Evolutionary conservation across 1,140 invertebrate genomes (phyloP).

Genomic region (Mactra quadrangularis): DNA sequence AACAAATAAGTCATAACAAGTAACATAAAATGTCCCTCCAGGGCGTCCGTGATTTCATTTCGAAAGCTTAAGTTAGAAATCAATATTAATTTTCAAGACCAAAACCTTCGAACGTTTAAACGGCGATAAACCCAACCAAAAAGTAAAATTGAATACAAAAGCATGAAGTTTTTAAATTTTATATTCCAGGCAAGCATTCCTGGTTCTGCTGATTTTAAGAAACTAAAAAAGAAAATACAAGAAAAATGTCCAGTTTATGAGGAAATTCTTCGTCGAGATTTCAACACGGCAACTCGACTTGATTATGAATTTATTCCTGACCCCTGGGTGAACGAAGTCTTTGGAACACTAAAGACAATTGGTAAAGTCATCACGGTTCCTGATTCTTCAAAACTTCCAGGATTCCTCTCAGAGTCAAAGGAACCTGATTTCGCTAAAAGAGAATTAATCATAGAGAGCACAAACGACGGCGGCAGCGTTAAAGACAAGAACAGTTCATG

Average conservation of each 20-base stretch:
- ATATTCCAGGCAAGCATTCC: constrained; percentile 27
- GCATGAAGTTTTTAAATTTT: no score
- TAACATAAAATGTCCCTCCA: no score
- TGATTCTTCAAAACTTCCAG: constrained; percentile 34
- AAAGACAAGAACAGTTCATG: constrained; percentile 39
- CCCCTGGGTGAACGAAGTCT: constrained; percentile 21
- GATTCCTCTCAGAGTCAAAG: constrained; percentile 25
- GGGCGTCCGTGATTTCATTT: no score
- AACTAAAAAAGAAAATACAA: constrained; percentile 24
- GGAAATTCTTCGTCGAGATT: constrained; percentile 49
- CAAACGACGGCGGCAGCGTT: constrained; percentile 1
- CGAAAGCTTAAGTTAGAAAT: no score
- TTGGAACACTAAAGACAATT: constrained; percentile 9
- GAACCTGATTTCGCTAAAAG: constrained; percentile 16
- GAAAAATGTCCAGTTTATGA: constrained; percentile 57
- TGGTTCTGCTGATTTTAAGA: constrained; percentile 6
- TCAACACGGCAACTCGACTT: constrained; percentile 25
- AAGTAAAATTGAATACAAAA: no score
- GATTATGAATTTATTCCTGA: constrained; percentile 47
- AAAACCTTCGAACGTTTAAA: no score
- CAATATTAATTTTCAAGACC: no score
- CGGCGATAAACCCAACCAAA: no score
- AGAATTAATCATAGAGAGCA: neutral
- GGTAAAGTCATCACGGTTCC: constrained; percentile 34
- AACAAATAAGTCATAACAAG: no score